Evolutionary conservation across 2,113 vertebrate species (phyloP).

Genomic region (Hassar affinis): DNA sequence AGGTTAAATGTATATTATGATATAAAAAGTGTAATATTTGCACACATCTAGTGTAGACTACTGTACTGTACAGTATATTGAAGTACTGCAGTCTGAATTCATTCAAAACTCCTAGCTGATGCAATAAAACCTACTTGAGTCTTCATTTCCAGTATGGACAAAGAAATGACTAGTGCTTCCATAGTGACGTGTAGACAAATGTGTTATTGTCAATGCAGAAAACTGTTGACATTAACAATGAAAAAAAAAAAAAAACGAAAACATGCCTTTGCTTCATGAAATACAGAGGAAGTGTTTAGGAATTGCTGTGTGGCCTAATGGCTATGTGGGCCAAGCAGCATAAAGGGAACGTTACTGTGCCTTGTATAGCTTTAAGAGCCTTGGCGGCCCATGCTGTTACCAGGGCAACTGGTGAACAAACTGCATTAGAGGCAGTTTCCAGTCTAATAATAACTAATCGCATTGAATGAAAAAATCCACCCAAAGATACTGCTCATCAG

Average conservation of each 20-base stretch:
- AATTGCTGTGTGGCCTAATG: slow-evolving; percentile 25
- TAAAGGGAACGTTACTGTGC: slow-evolving; percentile 53
- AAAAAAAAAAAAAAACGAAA: background rate
- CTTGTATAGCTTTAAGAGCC: slow-evolving; percentile 78
- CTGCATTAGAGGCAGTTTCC: slow-evolving; percentile 78
- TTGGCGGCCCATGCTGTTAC: slow-evolving; percentile 81
- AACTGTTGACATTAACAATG: background rate
- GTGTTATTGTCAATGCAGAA: background rate
- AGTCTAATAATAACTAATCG: slow-evolving; percentile 90
- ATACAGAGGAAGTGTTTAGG: background rate
- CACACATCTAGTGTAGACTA: background rate
- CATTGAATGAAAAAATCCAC: slow-evolving; percentile 71
- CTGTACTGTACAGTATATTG: slow-evolving; percentile 1
- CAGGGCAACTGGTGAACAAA: slow-evolving; percentile 86
- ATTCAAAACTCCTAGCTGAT: slow-evolving; percentile 25
- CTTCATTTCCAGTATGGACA: background rate
- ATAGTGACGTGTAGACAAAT: background rate
- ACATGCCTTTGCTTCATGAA: slow-evolving; percentile 15
- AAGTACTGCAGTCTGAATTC: background rate
- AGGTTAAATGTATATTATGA: background rate
- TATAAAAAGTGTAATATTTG: background rate
- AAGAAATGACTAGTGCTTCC: background rate
- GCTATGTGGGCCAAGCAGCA: slow-evolving; percentile 53
- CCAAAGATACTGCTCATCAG: slow-evolving; percentile 62
- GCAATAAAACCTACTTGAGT: slow-evolving; percentile 1